Conservation (phyloP, 23 tunicate genomes). For the Botrylloides violaceus region DNA sequence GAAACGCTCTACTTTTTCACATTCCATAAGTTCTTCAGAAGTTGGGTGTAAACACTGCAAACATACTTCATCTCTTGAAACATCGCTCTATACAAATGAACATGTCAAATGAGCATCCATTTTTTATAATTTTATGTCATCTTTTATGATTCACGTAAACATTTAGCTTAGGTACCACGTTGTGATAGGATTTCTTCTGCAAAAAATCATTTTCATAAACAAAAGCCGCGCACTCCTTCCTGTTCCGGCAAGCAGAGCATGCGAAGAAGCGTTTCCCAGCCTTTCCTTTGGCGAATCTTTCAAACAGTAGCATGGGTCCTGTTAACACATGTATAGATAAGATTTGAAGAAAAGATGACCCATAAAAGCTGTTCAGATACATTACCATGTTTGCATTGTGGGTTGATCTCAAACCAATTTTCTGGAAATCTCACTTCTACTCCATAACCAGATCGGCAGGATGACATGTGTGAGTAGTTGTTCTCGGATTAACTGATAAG, state of each 20-base stretch:
- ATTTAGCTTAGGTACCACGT: too few relatives aligned
- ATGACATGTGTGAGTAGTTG: too few relatives aligned
- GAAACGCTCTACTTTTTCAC: not conserved
- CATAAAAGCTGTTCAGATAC: not conserved
- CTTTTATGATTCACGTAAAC: too few relatives aligned
- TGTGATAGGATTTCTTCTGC: too few relatives aligned
- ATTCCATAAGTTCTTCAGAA: not conserved
- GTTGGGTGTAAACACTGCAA: too few relatives aligned
- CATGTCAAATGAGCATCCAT: too few relatives aligned
- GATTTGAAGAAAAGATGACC: not conserved
- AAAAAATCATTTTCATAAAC: conserved; percentile 29
- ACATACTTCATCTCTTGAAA: too few relatives aligned
- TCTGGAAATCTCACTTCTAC: not conserved
- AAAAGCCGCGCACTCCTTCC: conserved; percentile 43
- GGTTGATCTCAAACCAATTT: not conserved
- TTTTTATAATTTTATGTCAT: too few relatives aligned
- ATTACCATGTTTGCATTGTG: not conserved
- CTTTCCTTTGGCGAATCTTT: conserved; percentile 26
- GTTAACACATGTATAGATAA: conserved; percentile 9
- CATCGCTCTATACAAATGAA: too few relatives aligned
- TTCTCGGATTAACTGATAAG: too few relatives aligned
- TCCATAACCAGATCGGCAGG: too few relatives aligned
- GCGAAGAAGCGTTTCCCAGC: conserved; percentile 39
- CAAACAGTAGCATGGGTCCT: conserved; percentile 86
- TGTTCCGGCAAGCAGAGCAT: conserved; percentile 59